Percentiles rank a stretch among this genome's conserved stretches.
Conservation (phyloP, 2,888 invertebrate genomes). For the Gnatocerus cornutus region DNA sequence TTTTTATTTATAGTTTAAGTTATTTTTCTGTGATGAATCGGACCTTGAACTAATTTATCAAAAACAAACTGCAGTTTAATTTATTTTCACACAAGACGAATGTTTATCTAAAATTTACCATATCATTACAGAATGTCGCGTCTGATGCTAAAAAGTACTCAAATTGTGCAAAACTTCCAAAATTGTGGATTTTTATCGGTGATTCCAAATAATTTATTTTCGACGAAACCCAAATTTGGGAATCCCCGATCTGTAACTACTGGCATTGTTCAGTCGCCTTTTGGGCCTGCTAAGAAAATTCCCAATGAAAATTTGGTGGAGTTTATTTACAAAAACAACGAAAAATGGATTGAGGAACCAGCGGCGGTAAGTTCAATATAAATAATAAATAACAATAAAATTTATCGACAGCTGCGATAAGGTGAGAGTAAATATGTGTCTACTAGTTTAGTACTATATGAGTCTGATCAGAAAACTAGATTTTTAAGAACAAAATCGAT, state of each 20-base stretch:
- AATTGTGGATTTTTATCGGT: conserved; percentile 53
- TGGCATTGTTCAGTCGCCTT: conserved; percentile 70
- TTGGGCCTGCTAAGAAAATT: conserved; percentile 72
- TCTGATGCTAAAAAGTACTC: conserved; percentile 35
- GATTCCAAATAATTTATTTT: conserved; percentile 37
- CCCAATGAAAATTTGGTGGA: conserved; percentile 76
- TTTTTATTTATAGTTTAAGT: too few species aligned
- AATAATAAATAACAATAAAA: background rate
- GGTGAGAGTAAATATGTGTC: too few species aligned
- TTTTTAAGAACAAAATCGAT: too few species aligned
- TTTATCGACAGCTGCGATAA: background rate
- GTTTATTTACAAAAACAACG: conserved; percentile 75
- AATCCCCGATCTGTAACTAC: conserved; percentile 26
- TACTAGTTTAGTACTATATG: too few species aligned
- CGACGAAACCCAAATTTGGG: conserved; percentile 4
- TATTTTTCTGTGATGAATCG: background rate
- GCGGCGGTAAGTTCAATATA: conserved; percentile 76
- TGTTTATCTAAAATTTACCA: conserved; percentile 15
- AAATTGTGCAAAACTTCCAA: conserved; percentile 53
- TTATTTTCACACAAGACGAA: background rate
- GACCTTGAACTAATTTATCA: conserved; percentile 23
- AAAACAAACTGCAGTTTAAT: background rate
- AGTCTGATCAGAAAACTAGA: too few species aligned
- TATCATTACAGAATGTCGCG: conserved; percentile 35
- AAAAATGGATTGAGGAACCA: conserved; percentile 75